These are phyloP conservation scores for Podarcis muralis DNA, from an alignment of 2,113 vertebrate genomes.

Conservation along the genomic window DNA sequence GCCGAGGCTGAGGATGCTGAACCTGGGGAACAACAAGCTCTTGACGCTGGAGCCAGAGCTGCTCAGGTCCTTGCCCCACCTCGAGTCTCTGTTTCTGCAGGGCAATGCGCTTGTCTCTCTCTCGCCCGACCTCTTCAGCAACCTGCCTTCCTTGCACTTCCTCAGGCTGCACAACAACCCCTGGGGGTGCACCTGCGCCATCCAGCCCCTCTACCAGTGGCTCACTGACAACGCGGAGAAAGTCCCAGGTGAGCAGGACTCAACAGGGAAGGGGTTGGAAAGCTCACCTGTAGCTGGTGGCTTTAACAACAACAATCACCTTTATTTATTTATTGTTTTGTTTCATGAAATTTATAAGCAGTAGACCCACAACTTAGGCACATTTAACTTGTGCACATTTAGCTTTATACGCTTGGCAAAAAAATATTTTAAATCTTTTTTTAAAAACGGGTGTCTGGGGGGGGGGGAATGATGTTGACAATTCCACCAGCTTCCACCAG, in stretches of 20 bases:
- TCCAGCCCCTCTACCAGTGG: slow-evolving; percentile 76
- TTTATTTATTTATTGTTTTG: too few relatives aligned
- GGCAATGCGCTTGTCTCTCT: slow-evolving; percentile 57
- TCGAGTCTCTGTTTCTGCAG: slow-evolving; percentile 65
- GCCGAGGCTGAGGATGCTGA: slow-evolving; percentile 55
- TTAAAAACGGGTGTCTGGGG: too few relatives aligned
- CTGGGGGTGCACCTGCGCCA: slow-evolving; percentile 76
- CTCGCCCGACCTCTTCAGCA: slow-evolving; percentile 1
- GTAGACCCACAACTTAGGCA: too few relatives aligned
- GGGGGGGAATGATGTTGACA: too few relatives aligned
- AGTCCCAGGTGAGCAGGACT: slow-evolving; percentile 70
- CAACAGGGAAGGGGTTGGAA: not conserved
- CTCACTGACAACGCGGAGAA: slow-evolving; percentile 64
- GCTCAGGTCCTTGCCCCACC: slow-evolving; percentile 49
- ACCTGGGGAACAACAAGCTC: slow-evolving; percentile 71
- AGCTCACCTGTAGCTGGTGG: too few relatives aligned
- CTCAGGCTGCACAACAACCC: slow-evolving; percentile 71
- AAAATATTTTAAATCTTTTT: too few relatives aligned
- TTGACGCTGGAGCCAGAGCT: slow-evolving; percentile 49
- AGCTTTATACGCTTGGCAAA: too few relatives aligned
- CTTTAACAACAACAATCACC: too few relatives aligned
- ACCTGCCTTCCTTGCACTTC: slow-evolving; percentile 25
- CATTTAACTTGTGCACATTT: too few relatives aligned
- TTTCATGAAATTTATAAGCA: too few relatives aligned
- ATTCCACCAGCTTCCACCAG: too few relatives aligned